Percentiles rank a stretch among this genome's conserved stretches.
Evolutionary conservation across 2,113 vertebrate genomes (phyloP).

Genomic region (Pipra filicauda): DNA sequence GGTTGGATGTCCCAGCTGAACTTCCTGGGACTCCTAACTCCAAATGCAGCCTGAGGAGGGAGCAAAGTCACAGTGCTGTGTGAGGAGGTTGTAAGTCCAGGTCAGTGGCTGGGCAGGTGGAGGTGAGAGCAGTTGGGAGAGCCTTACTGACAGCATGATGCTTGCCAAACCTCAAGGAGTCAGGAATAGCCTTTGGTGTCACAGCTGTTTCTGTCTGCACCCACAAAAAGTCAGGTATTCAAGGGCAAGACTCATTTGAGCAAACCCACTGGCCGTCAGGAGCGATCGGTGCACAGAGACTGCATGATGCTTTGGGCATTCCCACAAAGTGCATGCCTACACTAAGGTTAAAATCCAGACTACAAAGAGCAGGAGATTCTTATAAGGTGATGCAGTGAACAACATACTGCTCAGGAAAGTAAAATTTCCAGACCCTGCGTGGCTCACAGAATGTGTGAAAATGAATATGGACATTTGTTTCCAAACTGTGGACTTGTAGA

Average conservation of each 20-base stretch:
- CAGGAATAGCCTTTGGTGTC: not conserved
- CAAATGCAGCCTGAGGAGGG: not conserved
- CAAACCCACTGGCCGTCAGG: rapidly evolving
- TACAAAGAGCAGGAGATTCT: not conserved
- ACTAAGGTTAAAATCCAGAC: not conserved
- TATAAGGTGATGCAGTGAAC: not conserved
- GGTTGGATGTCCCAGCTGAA: not conserved
- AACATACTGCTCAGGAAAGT: not conserved
- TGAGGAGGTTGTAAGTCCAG: not conserved
- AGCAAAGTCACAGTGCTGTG: rapidly evolving
- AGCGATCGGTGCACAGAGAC: rapidly evolving
- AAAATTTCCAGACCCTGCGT: not conserved
- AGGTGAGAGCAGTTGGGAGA: not conserved
- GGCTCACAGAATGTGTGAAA: not conserved
- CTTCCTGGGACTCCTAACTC: not conserved
- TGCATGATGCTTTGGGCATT: not conserved
- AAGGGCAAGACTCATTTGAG: not conserved
- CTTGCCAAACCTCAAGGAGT: not conserved
- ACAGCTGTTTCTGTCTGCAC: not conserved
- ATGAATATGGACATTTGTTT: not conserved
- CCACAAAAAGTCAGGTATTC: rapidly evolving
- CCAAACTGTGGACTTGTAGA: not conserved
- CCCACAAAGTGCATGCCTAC: not conserved
- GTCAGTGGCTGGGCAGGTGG: not conserved
- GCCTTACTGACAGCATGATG: rapidly evolving